Evolutionary conservation across 2,113 vertebrate species (phyloP).

Genomic region (Sylvietta virens): DNA sequence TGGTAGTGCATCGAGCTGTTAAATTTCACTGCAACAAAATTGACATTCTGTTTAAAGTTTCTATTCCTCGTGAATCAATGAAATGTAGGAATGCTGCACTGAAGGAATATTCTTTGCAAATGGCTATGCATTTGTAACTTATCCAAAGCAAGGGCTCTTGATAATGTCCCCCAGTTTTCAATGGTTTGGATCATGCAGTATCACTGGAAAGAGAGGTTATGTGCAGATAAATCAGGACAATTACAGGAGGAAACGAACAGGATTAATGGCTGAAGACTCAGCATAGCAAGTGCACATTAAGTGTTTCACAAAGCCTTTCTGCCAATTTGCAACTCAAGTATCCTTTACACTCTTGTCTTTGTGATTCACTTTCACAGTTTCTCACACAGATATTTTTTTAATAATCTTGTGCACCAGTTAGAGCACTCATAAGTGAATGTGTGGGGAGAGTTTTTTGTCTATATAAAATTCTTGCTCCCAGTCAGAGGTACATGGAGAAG

Average conservation of each 20-base stretch:
- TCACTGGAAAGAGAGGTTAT: not conserved
- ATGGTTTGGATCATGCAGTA: not conserved
- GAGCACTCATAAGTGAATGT: not conserved
- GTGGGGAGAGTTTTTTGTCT: not conserved
- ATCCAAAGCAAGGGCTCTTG: not conserved
- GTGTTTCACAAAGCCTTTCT: not conserved
- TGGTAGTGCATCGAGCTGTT: constrained; percentile 1
- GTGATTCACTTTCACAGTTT: not conserved
- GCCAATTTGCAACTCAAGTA: not conserved
- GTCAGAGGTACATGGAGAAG: not conserved
- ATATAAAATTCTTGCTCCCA: not conserved
- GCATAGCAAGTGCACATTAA: not conserved
- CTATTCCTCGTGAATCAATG: not conserved
- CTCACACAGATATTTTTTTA: not conserved
- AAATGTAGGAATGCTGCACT: not conserved
- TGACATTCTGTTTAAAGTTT: not conserved
- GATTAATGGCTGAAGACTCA: not conserved
- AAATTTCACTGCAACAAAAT: not conserved
- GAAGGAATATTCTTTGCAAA: not conserved
- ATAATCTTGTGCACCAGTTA: not conserved
- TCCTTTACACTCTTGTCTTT: not conserved
- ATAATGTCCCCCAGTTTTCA: not conserved
- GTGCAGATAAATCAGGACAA: not conserved
- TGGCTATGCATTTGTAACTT: not conserved
- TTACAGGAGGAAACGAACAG: not conserved